Evolutionary conservation across 2,888 invertebrate species (phyloP).

Genomic region (Troides oblongomaculatus): DNA sequence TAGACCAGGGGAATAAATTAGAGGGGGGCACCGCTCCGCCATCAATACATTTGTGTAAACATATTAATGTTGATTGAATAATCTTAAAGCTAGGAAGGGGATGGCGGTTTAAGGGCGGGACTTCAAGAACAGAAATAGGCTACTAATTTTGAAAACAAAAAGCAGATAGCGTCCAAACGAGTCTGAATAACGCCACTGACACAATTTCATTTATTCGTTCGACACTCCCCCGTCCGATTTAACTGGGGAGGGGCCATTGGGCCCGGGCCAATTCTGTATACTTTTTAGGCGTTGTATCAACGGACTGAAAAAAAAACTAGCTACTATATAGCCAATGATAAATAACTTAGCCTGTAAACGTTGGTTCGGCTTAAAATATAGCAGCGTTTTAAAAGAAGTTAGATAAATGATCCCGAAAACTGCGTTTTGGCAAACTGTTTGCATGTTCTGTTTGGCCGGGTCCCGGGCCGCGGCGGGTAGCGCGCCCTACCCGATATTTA

Average conservation of each 20-base stretch:
- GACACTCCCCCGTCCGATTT: slow-evolving; percentile 41
- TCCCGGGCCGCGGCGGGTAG: neutral
- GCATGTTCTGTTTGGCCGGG: slow-evolving; percentile 11
- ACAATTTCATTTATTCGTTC: slow-evolving; percentile 53
- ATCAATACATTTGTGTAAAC: too few relatives aligned
- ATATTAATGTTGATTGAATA: too few relatives aligned
- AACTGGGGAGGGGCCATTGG: slow-evolving; percentile 37
- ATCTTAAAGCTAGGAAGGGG: too few relatives aligned
- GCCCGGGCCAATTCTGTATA: slow-evolving; percentile 22
- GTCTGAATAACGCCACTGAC: slow-evolving; percentile 52
- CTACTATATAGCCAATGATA: slow-evolving; percentile 19
- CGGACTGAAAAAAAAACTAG: slow-evolving; percentile 20
- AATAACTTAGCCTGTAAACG: slow-evolving; percentile 29
- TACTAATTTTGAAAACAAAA: slow-evolving; percentile 45
- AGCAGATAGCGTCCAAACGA: slow-evolving; percentile 55
- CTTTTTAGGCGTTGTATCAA: slow-evolving; percentile 22
- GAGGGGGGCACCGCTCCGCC: too few relatives aligned
- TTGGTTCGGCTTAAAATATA: slow-evolving; percentile 14
- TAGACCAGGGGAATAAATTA: too few relatives aligned
- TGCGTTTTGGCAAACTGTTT: slow-evolving; percentile 23
- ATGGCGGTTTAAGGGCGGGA: neutral
- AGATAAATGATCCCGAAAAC: slow-evolving; percentile 27
- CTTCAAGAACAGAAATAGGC: slow-evolving; percentile 36
- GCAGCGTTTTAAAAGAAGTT: slow-evolving; percentile 21
- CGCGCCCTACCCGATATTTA: neutral